Conservation (phyloP, 2,113 vertebrate species). For the Panthera uncia region DNA sequence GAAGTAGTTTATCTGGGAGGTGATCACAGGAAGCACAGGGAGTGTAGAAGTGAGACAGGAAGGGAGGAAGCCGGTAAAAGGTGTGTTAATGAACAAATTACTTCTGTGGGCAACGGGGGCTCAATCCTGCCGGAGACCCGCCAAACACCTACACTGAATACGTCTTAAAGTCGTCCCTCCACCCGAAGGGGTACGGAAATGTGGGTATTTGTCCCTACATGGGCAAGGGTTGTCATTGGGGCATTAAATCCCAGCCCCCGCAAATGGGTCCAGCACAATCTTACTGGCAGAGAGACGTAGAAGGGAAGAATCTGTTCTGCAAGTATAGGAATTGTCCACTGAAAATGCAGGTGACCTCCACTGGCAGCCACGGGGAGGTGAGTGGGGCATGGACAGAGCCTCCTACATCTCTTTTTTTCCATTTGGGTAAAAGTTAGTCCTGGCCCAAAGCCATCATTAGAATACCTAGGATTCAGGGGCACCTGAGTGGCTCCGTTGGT, state of each 20-base stretch:
- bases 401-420: background rate
- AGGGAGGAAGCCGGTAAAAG: background rate
- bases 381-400: background rate
- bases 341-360: background rate
- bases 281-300: background rate
- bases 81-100: background rate
- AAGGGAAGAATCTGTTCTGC: background rate
- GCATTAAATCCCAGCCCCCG: background rate
- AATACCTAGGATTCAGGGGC: slow-evolving; percentile 9
- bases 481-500: too few relatives aligned
- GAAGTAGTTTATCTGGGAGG: background rate
- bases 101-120: background rate
- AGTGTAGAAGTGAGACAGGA: background rate
- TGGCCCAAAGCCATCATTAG: slow-evolving; percentile 15
- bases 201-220: background rate
- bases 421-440: background rate
- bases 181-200: background rate
- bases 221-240: background rate
- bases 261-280: background rate
- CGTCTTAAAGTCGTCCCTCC: background rate
- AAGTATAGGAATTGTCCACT: background rate
- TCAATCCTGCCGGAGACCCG: background rate
- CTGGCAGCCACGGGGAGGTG: accelerated
- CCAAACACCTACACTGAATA: background rate
- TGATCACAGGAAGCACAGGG: background rate